Evolutionary conservation across 2,797 vertebrate species (phyloP).

Genomic region (Sebastiscus albofasciatus): DNA sequence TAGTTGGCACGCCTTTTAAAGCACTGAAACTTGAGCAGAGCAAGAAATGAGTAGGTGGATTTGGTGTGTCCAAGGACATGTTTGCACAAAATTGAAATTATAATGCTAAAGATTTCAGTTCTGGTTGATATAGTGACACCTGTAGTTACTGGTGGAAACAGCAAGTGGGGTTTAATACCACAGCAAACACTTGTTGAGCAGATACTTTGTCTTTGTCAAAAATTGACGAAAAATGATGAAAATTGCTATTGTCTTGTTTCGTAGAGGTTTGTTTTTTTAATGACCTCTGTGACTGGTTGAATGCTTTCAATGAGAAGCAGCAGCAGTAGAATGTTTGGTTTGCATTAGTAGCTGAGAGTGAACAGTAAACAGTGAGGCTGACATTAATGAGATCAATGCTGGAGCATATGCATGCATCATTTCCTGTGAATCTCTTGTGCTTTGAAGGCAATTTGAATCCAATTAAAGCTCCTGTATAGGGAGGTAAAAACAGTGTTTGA

Average conservation of each 20-base stretch:
- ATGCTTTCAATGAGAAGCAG: background rate
- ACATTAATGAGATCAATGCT: background rate
- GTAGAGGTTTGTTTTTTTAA: background rate
- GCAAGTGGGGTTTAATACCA: no score
- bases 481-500: background rate
- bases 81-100: background rate
- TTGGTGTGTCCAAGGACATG: background rate
- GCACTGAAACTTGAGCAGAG: background rate
- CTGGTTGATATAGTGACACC: background rate
- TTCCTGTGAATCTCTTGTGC: background rate
- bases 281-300: background rate
- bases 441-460: background rate
- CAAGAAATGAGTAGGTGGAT: background rate
- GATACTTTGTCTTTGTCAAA: background rate
- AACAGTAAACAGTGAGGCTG: background rate
- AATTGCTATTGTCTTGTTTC: background rate
- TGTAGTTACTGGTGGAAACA: background rate
- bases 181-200: background rate
- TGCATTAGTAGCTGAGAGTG: background rate
- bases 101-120: background rate
- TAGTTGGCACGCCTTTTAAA: no score
- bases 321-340: background rate
- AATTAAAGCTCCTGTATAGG: background rate
- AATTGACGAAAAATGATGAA: background rate
- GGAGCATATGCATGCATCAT: background rate